Percentiles rank a stretch among this genome's conserved stretches.
phyloP scores from a whole-genome alignment of 2,888 invertebrate species.

The Himalopsyche anomala region DNA sequence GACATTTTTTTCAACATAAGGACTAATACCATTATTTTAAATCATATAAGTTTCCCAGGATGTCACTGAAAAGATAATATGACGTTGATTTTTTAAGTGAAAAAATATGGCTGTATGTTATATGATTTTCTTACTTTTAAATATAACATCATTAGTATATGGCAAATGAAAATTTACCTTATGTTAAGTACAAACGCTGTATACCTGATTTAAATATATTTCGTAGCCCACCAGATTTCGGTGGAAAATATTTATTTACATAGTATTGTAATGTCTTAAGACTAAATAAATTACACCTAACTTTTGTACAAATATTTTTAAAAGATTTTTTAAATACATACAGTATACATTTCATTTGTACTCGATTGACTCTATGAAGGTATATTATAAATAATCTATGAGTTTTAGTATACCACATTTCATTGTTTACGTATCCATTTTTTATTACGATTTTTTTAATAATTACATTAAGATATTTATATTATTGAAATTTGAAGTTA shows the following conservation, averaged over 20 bases:
- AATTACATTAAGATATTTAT: background rate
- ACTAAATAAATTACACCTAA: slow-evolving; percentile 36
- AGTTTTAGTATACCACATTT: slow-evolving; percentile 21
- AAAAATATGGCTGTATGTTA: slow-evolving; percentile 40
- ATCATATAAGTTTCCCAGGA: background rate
- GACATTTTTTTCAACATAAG: slow-evolving; percentile 5
- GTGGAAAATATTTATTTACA: slow-evolving; percentile 48
- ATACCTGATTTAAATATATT: slow-evolving; percentile 34
- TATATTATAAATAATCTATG: slow-evolving; percentile 44
- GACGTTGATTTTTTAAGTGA: slow-evolving; percentile 34
- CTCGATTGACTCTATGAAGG: slow-evolving; percentile 66
- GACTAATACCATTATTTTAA: slow-evolving; percentile 5
- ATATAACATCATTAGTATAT: slow-evolving; percentile 42
- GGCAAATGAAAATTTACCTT: slow-evolving; percentile 39
- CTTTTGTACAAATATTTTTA: slow-evolving; percentile 60
- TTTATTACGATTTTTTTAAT: slow-evolving; percentile 37
- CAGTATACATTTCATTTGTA: slow-evolving; percentile 65
- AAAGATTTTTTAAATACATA: slow-evolving; percentile 61
- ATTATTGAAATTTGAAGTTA: background rate
- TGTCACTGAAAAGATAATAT: slow-evolving; percentile 29
- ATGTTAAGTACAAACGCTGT: slow-evolving; percentile 38
- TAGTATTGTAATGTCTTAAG: slow-evolving; percentile 17
- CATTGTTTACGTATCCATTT: slow-evolving; percentile 42
- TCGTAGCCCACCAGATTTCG: slow-evolving; percentile 23
- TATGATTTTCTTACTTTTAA: slow-evolving; percentile 27